Conservation (phyloP, 2,113 vertebrate genomes). For the Laticauda colubrina region DNA sequence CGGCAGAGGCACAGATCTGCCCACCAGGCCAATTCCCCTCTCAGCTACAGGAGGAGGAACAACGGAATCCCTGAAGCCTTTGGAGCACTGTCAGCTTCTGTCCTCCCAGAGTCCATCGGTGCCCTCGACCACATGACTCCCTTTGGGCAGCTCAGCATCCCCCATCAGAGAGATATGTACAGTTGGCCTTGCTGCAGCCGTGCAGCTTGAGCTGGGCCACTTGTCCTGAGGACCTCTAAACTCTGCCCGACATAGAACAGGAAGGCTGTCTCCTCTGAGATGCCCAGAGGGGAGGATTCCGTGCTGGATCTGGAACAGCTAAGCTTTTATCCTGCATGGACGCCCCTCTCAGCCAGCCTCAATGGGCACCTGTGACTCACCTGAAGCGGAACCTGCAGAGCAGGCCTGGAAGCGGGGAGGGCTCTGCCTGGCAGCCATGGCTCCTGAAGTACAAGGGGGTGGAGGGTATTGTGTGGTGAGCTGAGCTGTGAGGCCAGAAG, state of each 20-base stretch:
- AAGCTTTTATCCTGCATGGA: neutral
- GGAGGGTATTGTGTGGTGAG: neutral
- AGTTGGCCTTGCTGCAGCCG: neutral
- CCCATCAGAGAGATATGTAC: neutral
- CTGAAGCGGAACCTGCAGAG: neutral
- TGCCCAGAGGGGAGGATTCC: neutral
- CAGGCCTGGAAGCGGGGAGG: neutral
- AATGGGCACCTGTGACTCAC: neutral
- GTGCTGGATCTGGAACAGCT: neutral
- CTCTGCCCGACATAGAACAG: neutral
- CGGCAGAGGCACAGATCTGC: neutral
- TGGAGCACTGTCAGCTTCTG: neutral
- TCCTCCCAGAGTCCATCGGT: neutral
- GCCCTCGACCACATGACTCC: neutral
- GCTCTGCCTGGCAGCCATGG: neutral
- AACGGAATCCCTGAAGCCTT: neutral
- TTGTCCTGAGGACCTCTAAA: neutral
- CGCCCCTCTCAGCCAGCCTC: neutral
- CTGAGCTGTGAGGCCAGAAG: neutral
- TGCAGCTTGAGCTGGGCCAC: neutral
- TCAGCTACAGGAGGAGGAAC: neutral
- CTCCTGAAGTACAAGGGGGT: neutral
- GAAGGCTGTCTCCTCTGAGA: neutral
- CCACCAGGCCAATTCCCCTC: neutral
- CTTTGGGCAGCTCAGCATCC: neutral